Base-by-base conservation (phyloP, 2,113 vertebrate species). In the Monarcha castaneiventris region DNA sequence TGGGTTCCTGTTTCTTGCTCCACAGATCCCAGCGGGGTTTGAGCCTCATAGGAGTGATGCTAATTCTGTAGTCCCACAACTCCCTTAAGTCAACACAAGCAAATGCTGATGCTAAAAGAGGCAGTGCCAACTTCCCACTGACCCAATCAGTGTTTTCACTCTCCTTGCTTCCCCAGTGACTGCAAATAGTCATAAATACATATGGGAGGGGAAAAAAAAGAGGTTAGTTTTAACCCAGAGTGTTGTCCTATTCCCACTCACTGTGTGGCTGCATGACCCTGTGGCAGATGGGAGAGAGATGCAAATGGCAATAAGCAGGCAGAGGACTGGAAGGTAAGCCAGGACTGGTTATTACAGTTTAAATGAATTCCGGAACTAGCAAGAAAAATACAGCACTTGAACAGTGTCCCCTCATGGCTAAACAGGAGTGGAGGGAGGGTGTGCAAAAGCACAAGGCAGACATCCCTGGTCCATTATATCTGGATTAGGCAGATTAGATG, bases 31-130 rank as follows among this genome's bases (percentile, higher is more conserved):
- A 4, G 9, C 48, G 89, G 41, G 8, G 44, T 73, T 89, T 91
- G 62, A 89, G 58, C 16, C 32, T 46, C 0, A 1, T 23, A 69
- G 49, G 9, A 75, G 20, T 1, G 14, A 79, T 89, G 54, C 29
- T 95, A 82, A 84, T n/a, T 33, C 43, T 63, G 46, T 30, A 80
- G 75, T 87, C 49, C 52, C 56, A 52, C 62, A 73, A 67, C 64
- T 90, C 76, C 23, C 68, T 84, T 92, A 78, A 90, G 73, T 96
- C 94, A 96, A 93, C 61, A 92, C 39, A 84, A 87, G 44, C 44
- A 92, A 92, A 91, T 66, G 58, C 58, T 91, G 86, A 87, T 94
- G 77, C 62, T 94, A 62, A 87, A 96, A 86, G 77, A 94, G 84
- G 54, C 91, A 93, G 84, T 92, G 69, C 49, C 84, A 93, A 15